Evolutionary conservation across 2,113 vertebrate species (phyloP).

Genomic region (Ammodytes marinus): DNA sequence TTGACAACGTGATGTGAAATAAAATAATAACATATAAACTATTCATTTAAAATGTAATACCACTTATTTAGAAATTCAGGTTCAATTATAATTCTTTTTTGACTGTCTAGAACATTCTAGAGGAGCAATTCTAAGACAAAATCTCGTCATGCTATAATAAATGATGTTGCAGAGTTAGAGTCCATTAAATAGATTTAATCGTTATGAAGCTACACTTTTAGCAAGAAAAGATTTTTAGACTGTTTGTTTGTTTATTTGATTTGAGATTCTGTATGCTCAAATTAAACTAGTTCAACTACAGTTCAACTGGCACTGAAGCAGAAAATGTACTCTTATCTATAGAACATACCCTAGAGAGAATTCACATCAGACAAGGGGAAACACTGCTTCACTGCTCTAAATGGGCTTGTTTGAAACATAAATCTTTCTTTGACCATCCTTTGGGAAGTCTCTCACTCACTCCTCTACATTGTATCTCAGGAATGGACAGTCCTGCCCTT

Average conservation of each 20-base stretch:
- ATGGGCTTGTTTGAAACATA: constrained; percentile 50
- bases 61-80: constrained; percentile 31
- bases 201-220: constrained; percentile 21
- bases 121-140: neutral
- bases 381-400: constrained; percentile 53
- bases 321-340: constrained; percentile 52
- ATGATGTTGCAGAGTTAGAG: neutral
- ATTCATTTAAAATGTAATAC: constrained; percentile 38
- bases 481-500: constrained; percentile 29
- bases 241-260: constrained; percentile 54
- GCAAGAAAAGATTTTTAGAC: constrained; percentile 36
- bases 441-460: constrained; percentile 45
- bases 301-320: constrained; percentile 41
- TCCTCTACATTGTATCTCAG: constrained; percentile 45
- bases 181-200: neutral
- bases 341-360: constrained; percentile 47
- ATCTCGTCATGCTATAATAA: constrained; percentile 1
- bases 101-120: constrained; percentile 1
- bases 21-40: constrained; percentile 42
- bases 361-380: constrained; percentile 37
- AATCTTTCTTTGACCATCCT: constrained; percentile 53
- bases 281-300: constrained; percentile 48
- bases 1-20: constrained; percentile 63
- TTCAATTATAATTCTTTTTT: constrained; percentile 16
- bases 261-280: constrained; percentile 42